Evolutionary conservation across 2,113 vertebrate genomes (phyloP).

Genomic region (Empidonax alnorum): DNA sequence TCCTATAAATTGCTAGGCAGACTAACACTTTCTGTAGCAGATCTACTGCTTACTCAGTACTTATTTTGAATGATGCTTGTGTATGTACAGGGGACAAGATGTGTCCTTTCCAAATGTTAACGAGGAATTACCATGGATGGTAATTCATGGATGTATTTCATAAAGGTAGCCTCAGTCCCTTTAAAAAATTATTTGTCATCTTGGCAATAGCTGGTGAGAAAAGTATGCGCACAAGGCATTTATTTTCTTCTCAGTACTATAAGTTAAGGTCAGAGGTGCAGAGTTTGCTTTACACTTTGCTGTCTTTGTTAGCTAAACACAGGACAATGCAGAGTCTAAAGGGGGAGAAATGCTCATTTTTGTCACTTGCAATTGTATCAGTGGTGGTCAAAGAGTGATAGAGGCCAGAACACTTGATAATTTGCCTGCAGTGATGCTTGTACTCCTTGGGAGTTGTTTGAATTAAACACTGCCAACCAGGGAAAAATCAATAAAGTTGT

Average conservation of each 20-base stretch:
- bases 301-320: slow-evolving; percentile 28
- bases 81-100: neutral
- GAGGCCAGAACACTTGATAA: slow-evolving; percentile 77
- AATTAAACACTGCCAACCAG: slow-evolving; percentile 80
- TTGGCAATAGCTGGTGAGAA: neutral
- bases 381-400: slow-evolving; percentile 52
- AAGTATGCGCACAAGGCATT: neutral
- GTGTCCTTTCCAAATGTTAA: slow-evolving; percentile 39
- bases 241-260: neutral
- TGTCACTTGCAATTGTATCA: slow-evolving; percentile 65
- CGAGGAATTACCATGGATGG: neutral
- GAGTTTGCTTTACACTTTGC: neutral
- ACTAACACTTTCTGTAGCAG: neutral
- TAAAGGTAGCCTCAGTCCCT: neutral
- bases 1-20: slow-evolving; percentile 21
- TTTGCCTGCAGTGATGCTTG: slow-evolving; percentile 76
- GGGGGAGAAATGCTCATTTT: slow-evolving; percentile 41
- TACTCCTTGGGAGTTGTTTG: slow-evolving; percentile 78
- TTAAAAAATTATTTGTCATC: slow-evolving; percentile 1
- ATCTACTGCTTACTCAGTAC: slow-evolving; percentile 41
- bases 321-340: neutral
- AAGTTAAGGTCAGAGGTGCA: neutral
- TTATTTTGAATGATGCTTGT: slow-evolving; percentile 22
- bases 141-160: slow-evolving; percentile 1
- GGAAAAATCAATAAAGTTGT: slow-evolving; percentile 82